phyloP scores from a whole-genome alignment of 2,888 invertebrate genomes.

The Drosophila mettleri region DNA sequence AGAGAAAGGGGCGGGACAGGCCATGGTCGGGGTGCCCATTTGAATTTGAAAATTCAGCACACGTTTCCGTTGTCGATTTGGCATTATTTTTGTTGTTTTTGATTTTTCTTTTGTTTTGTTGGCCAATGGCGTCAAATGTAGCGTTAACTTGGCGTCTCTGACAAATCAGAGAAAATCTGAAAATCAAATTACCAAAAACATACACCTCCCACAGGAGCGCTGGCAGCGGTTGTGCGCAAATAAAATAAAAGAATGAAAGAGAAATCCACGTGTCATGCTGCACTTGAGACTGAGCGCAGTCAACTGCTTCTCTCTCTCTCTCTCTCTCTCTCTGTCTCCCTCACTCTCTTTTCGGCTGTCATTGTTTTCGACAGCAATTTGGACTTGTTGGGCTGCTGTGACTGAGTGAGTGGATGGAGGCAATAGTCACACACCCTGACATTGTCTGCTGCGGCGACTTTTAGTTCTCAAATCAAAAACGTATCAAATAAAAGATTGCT shows the following conservation, averaged over 20 bases:
- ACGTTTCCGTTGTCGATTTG: constrained; percentile 51
- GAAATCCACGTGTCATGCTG: constrained; percentile 75
- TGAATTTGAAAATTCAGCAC: constrained; percentile 64
- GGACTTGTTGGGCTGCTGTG: constrained; percentile 38
- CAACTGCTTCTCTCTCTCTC: background rate
- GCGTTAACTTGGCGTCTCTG: constrained; percentile 66
- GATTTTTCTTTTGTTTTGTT: constrained; percentile 41
- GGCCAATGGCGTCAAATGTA: constrained; percentile 67
- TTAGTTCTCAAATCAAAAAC: constrained; percentile 72
- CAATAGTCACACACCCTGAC: constrained; percentile 43
- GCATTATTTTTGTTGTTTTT: constrained; percentile 1
- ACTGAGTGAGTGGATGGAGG: constrained; percentile 6
- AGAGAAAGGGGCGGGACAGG: background rate
- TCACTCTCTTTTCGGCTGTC: background rate
- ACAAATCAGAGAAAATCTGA: constrained; percentile 61
- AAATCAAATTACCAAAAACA: constrained; percentile 74
- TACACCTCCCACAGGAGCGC: constrained; percentile 19
- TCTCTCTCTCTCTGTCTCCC: constrained; percentile 1
- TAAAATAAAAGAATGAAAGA: constrained; percentile 39
- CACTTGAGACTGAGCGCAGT: constrained; percentile 73
- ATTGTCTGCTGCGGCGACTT: constrained; percentile 62
- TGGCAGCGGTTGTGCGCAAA: constrained; percentile 39
- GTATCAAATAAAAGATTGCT: constrained; percentile 75
- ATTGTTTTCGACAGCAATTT: no score
- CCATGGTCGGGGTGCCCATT: background rate